A percentile compares a stretch with the other conserved stretches of the same genome.
Evolutionary conservation across 2,113 vertebrate species (phyloP).

Genomic region (Corvus moneduloides): DNA sequence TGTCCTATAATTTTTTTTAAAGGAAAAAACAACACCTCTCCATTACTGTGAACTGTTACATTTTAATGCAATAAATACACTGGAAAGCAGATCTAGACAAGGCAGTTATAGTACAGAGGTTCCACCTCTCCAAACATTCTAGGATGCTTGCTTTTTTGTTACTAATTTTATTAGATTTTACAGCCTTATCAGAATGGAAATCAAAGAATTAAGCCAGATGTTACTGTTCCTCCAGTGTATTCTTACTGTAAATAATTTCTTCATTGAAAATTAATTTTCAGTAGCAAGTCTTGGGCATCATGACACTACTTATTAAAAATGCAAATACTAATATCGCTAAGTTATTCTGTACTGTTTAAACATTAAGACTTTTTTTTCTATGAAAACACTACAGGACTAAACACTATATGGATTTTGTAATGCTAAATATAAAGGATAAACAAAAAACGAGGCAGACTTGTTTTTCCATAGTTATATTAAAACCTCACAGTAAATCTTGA

Average conservation of each 20-base stretch:
- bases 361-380: not conserved
- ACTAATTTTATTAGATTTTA: not conserved
- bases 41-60: not conserved
- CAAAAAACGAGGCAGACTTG: accelerated
- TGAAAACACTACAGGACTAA: not conserved
- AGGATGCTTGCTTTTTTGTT: not conserved
- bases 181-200: constrained; percentile 7
- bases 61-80: not conserved
- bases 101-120: not conserved
- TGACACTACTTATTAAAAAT: constrained; percentile 9
- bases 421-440: not conserved
- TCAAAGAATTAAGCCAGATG: constrained; percentile 30
- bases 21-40: not conserved
- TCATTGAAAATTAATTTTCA: constrained; percentile 50
- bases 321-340: not conserved
- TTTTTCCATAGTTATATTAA: not conserved
- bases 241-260: constrained; percentile 33
- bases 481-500: not conserved
- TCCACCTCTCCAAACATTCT: not conserved
- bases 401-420: not conserved
- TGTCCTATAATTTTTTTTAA: not conserved
- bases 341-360: not conserved
- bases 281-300: constrained; percentile 31
- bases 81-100: not conserved
- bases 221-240: not conserved